Conservation (phyloP, 2,797 vertebrate species). For the Pangasius macronema region DNA sequence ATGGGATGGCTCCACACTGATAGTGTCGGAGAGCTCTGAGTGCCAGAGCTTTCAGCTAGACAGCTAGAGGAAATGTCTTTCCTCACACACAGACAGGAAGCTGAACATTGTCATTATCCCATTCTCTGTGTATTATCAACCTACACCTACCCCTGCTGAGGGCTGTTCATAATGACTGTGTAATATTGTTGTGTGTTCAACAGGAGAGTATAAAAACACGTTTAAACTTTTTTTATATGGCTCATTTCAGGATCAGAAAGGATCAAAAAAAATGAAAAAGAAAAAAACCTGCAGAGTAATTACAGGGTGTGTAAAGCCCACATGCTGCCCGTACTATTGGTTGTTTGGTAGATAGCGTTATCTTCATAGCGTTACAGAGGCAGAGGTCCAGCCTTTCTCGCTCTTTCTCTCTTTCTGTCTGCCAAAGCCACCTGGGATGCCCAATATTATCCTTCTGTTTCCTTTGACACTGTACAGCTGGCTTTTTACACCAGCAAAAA, state of each 20-base stretch:
- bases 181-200: constrained; percentile 18
- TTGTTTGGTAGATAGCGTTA: constrained; percentile 37
- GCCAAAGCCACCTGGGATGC: constrained; percentile 33
- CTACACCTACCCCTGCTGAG: constrained; percentile 41
- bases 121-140: constrained; percentile 42
- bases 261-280: background rate
- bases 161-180: constrained; percentile 30
- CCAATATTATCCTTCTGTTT: constrained; percentile 28
- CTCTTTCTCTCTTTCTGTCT: constrained; percentile 12
- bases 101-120: constrained; percentile 39
- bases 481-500: constrained; percentile 33
- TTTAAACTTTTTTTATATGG: background rate
- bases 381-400: constrained; percentile 17
- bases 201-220: constrained; percentile 24
- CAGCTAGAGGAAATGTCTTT: constrained; percentile 55
- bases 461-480: constrained; percentile 17
- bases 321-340: constrained; percentile 26
- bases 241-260: background rate
- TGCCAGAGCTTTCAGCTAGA: constrained; percentile 39
- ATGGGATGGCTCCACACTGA: constrained; percentile 43
- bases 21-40: constrained; percentile 35
- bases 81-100: constrained; percentile 52
- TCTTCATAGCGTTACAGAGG: constrained; percentile 37
- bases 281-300: background rate
- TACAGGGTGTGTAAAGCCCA: background rate